Evolutionary conservation across 1,140 invertebrate species (phyloP).

Genomic region (Euura lappo): DNA sequence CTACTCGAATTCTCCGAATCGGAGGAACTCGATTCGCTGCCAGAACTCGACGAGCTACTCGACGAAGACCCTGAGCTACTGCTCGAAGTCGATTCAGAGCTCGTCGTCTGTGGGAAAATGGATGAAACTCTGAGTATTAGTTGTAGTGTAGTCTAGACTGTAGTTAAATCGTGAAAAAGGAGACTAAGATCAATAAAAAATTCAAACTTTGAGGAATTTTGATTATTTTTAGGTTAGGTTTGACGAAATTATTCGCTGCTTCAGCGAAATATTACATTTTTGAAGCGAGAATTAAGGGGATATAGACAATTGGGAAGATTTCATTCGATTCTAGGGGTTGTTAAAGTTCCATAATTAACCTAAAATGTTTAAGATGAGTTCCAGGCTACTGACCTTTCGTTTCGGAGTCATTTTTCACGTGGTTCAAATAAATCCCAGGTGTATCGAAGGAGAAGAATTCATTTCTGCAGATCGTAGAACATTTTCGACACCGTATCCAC

Average conservation of each 20-base stretch:
- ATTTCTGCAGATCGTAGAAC: background rate
- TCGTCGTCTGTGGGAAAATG: constrained; percentile 56
- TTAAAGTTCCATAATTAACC: background rate
- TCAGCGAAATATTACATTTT: no score
- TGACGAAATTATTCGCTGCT: background rate
- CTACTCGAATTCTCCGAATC: constrained; percentile 75
- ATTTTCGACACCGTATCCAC: no score
- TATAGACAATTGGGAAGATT: no score
- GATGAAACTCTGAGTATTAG: background rate
- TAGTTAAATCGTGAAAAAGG: background rate
- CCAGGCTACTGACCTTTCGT: constrained; percentile 46
- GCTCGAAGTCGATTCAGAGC: constrained; percentile 68
- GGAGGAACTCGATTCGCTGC: constrained; percentile 72
- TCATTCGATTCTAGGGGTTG: no score
- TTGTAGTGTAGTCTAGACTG: background rate
- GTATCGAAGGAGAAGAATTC: background rate
- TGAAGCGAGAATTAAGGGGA: no score
- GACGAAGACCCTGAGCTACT: constrained; percentile 69
- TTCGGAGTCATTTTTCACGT: constrained; percentile 53
- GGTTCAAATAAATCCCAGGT: constrained; percentile 23
- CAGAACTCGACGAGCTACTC: constrained; percentile 68
- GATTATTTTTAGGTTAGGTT: background rate
- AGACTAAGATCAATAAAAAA: background rate
- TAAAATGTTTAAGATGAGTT: constrained; percentile 2
- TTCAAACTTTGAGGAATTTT: background rate